Evolutionary conservation across 2,888 invertebrate genomes (phyloP).

Genomic region (Nomada hirtipes): DNA sequence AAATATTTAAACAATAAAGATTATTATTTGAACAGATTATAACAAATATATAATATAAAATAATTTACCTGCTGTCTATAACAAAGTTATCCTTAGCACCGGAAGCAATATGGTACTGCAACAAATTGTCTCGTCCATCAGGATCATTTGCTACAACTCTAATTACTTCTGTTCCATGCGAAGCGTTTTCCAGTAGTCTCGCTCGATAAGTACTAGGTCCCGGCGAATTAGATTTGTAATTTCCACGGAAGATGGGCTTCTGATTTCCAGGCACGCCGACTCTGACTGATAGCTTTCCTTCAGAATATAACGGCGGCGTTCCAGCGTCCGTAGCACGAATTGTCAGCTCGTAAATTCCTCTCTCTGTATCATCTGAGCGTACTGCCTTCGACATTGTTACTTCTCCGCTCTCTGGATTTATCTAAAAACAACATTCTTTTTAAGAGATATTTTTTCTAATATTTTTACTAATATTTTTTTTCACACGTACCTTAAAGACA

Average conservation of each 20-base stretch:
- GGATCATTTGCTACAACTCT: constrained; percentile 91
- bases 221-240: constrained; percentile 86
- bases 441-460: not conserved
- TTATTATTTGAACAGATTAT: not conserved
- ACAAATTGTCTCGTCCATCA: constrained; percentile 89
- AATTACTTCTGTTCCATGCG: constrained; percentile 89
- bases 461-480: not conserved
- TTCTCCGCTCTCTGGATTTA: constrained; percentile 90
- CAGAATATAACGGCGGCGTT: constrained; percentile 88
- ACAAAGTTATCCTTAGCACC: constrained; percentile 92
- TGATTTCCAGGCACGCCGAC: constrained; percentile 93
- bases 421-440: constrained; percentile 71
- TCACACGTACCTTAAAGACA: constrained; percentile 80
- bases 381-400: constrained; percentile 88
- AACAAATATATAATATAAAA: not conserved
- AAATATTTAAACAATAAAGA: not conserved
- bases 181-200: constrained; percentile 89
- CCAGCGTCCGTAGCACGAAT: constrained; percentile 91
- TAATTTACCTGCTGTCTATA: constrained; percentile 88
- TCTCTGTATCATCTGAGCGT: constrained; percentile 90
- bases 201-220: constrained; percentile 91
- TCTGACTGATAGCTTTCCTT: constrained; percentile 88
- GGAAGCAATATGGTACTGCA: constrained; percentile 89
- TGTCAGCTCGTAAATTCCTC: constrained; percentile 90
- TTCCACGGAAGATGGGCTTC: constrained; percentile 91